Evolutionary conservation across 2,888 invertebrate genomes (phyloP), one percentile per base, ranked within the genome.

Genomic region (Oscheius sp.): DNA sequence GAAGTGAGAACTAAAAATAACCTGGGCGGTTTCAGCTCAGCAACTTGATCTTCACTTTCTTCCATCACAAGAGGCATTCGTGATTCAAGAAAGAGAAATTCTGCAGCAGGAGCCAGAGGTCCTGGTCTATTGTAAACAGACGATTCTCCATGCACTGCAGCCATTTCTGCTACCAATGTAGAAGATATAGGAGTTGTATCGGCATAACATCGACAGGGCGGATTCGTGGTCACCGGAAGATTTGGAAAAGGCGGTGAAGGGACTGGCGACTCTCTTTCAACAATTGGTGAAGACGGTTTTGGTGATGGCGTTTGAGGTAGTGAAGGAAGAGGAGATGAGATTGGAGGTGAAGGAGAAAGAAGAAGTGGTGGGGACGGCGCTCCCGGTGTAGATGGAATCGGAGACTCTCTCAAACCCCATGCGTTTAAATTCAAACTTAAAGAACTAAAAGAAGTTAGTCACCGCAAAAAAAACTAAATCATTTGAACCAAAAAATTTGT

Each of bases 41-140:
- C 42, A 15, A 31, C 15, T 5, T 25, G 61, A 5, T 61, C 61
- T 42, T 61, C 61, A 3, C 23, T 12, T 20, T 61, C 61, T 42
- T 61, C 61, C 2, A 61, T 31, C 20, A 61, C 61, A 27, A 61
- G 27, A n/a, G 61, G 61, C 61, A 61, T 61, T 27, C 61, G 23
- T 25, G 25, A 45, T 29, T 61, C 61, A n/a, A 61, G 61, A 17
- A 61, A 61, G 12, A 61, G 20, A 31, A 61, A 61, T 27, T 61
- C 53, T 15, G 39, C 20, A 12, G 65, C 65, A 10, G 53, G 53
- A 48, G 42, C 37, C n/a, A 29, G 23, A 8, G 53, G 48, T 3
- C 27, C 37, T 8, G 65, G 53, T 12, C 53, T 17, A 8, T 50
- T 12, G 17, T 53, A n/a, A 20, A 48, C 39, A 2, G 42, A 15